phyloP scores from a whole-genome alignment of 53 echinoderm and acorn worm genomes.

The Antedon mediterranea region DNA sequence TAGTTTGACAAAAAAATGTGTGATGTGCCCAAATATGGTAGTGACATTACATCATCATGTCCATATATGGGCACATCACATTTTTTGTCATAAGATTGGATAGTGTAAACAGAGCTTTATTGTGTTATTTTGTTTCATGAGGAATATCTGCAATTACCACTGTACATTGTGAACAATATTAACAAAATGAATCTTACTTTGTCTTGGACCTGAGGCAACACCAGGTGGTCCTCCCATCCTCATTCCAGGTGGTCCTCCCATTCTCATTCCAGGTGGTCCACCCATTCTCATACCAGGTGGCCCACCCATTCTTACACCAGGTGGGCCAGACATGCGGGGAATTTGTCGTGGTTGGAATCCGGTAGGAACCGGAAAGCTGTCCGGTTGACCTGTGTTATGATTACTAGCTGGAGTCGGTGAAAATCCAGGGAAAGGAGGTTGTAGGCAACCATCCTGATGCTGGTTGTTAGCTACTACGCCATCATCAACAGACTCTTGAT shows the following conservation, averaged over 20 bases:
- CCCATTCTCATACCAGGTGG: neutral
- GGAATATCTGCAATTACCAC: no score
- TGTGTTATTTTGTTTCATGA: no score
- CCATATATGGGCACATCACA: no score
- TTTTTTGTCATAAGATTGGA: no score
- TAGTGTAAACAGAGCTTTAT: no score
- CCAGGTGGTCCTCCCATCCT: conserved; percentile 11
- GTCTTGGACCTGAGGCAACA: conserved; percentile 21
- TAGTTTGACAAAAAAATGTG: no score
- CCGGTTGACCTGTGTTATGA: conserved; percentile 9
- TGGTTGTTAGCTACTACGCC: neutral
- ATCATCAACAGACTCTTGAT: conserved; percentile 9
- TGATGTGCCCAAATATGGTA: no score
- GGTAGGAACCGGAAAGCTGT: conserved; percentile 8
- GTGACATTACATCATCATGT: no score
- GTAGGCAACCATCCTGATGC: neutral
- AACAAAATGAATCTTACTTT: conserved; percentile 10
- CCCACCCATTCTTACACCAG: neutral
- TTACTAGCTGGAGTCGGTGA: no score
- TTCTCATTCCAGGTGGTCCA: neutral
- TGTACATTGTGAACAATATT: no score
- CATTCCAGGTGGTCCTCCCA: conserved; percentile 8
- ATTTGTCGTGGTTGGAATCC: conserved; percentile 25
- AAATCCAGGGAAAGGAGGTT: no score
- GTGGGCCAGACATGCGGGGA: neutral